Conservation (phyloP, 2,888 invertebrate species). For the Cordilura impudica region DNA sequence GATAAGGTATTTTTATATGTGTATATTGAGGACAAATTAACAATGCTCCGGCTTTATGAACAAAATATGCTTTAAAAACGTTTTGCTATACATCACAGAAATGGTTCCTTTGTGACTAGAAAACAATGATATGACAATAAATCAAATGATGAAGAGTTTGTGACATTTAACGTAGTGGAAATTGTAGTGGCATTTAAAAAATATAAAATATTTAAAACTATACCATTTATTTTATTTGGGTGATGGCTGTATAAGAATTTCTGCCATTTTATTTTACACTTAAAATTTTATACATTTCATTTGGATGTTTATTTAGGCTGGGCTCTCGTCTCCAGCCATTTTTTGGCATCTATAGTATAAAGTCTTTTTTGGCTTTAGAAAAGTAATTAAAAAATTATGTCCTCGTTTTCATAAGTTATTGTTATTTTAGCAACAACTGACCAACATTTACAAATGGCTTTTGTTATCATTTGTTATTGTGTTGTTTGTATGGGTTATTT, state of each 20-base stretch:
- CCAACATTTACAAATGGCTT: constrained; percentile 45
- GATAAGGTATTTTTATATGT: no score
- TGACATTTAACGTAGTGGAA: no score
- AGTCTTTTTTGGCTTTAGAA: constrained; percentile 49
- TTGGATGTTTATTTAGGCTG: background rate
- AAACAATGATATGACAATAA: no score
- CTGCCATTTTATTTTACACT: background rate
- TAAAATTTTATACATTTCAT: background rate
- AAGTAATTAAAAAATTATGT: constrained; percentile 54
- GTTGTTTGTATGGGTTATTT: background rate
- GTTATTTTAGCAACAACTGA: constrained; percentile 48
- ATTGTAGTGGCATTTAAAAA: no score
- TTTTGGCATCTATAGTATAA: constrained; percentile 40
- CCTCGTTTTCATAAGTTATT: constrained; percentile 47
- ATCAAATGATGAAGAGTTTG: no score
- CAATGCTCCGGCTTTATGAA: no score
- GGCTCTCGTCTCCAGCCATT: constrained; percentile 9
- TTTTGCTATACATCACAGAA: no score
- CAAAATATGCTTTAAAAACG: no score
- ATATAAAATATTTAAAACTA: no score
- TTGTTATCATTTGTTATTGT: constrained; percentile 18
- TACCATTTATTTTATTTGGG: background rate
- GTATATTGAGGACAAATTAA: no score
- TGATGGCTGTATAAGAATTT: background rate
- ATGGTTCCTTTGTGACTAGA: no score